These are phyloP conservation scores for Smithornis capensis DNA, from an alignment of 2,113 vertebrate genomes.

Conservation along the genomic window DNA sequence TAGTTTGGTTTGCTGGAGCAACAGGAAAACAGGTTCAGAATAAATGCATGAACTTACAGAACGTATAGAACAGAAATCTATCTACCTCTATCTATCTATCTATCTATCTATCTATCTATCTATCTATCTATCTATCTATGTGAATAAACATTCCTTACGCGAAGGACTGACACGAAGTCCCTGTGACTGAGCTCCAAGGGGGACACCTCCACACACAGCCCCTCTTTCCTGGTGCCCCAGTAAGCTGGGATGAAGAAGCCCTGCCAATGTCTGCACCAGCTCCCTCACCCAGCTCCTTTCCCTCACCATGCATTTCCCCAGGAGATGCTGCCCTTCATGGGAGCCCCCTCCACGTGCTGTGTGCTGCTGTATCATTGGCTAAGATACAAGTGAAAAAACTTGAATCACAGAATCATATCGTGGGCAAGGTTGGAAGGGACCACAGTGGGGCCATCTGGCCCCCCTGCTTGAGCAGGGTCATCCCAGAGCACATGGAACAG, in stretches of 20 bases:
- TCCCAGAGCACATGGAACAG: background rate
- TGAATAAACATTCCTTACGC: background rate
- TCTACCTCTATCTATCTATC: too few species aligned
- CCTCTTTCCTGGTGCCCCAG: slow-evolving; percentile 89
- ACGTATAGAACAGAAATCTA: background rate
- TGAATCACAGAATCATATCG: background rate
- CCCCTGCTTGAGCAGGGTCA: background rate
- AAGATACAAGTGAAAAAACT: background rate
- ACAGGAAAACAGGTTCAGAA: background rate
- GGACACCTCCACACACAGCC: slow-evolving; percentile 81
- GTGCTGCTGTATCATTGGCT: background rate
- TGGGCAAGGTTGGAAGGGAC: background rate
- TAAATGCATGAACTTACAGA: background rate
- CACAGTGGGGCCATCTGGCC: background rate
- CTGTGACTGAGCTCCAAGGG: slow-evolving; percentile 85
- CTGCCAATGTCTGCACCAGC: background rate
- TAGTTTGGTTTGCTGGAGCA: background rate
- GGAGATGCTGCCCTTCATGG: background rate
- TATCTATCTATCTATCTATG: too few species aligned
- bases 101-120: too few species aligned
- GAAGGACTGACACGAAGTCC: slow-evolving; percentile 67
- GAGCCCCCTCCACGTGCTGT: background rate
- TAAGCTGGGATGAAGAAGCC: slow-evolving; percentile 67
- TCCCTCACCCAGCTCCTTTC: background rate
- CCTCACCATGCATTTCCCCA: background rate